These are phyloP conservation scores for Amphipoea oculea DNA, from an alignment of 2,888 invertebrate species.

Conservation along the genomic window DNA sequence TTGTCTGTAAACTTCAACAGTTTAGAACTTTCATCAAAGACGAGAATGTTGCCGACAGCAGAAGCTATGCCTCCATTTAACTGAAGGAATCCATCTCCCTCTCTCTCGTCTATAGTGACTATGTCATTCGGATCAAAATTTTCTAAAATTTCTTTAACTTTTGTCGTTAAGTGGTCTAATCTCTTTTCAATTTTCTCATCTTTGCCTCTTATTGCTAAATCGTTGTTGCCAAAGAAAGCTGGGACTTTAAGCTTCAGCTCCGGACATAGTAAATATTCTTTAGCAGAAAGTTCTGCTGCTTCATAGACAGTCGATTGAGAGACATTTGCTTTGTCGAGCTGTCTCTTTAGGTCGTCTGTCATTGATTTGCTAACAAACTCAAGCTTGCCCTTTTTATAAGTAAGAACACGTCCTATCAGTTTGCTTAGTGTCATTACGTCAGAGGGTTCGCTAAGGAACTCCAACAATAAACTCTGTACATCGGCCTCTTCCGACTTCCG, in stretches of 20 bases:
- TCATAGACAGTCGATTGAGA: conserved; percentile 18
- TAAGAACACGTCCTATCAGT: background rate
- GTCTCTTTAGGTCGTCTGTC: background rate
- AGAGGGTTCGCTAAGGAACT: background rate
- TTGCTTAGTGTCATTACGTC: background rate
- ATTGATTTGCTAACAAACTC: background rate
- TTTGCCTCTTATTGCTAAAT: conserved; percentile 48
- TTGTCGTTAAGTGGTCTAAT: background rate
- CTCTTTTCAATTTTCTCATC: conserved; percentile 9
- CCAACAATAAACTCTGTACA: background rate
- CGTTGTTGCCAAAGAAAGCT: conserved; percentile 55
- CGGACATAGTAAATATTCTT: conserved; percentile 24
- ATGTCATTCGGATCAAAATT: conserved; percentile 4
- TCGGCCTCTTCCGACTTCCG: background rate
- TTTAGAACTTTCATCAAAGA: conserved; percentile 10
- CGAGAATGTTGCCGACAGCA: conserved; percentile 47
- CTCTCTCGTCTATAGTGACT: conserved; percentile 41
- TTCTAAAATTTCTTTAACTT: conserved; percentile 27
- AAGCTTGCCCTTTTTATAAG: background rate
- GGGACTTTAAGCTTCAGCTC: conserved; percentile 50
- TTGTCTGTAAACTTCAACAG: conserved; percentile 41
- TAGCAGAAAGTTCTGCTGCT: conserved; percentile 45
- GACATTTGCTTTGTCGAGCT: conserved; percentile 6
- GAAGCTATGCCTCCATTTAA: conserved; percentile 47
- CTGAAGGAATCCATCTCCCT: conserved; percentile 27